A percentile compares a stretch with the other conserved stretches of the same genome.
Evolutionary conservation across 2,113 vertebrate species (phyloP).

Genomic region (Gobio gobio): DNA sequence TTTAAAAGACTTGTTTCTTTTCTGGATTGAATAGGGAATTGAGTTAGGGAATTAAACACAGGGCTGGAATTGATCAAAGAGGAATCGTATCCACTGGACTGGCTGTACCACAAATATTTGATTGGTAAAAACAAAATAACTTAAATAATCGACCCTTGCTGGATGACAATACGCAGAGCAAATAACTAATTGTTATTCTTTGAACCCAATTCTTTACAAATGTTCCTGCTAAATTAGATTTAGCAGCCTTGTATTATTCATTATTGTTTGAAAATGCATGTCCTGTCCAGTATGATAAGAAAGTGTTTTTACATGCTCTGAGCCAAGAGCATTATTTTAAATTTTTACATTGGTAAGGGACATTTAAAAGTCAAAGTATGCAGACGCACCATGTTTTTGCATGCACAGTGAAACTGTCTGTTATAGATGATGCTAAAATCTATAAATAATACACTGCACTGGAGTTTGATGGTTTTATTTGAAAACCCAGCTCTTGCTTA

Average conservation of each 20-base stretch:
- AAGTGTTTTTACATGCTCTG: not conserved
- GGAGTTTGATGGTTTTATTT: not conserved
- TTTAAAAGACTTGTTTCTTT: constrained; percentile 19
- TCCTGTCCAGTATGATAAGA: constrained; percentile 4
- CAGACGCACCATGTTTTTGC: not conserved
- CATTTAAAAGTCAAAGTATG: constrained; percentile 8
- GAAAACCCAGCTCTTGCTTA: not conserved
- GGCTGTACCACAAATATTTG: constrained; percentile 6
- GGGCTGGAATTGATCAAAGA: constrained; percentile 22
- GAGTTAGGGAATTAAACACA: not conserved
- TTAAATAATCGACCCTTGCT: not conserved
- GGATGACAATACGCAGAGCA: not conserved
- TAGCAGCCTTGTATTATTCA: constrained; percentile 49
- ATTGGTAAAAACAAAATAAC: constrained; percentile 28
- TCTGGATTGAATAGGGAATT: constrained; percentile 10
- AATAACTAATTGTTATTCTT: constrained; percentile 38
- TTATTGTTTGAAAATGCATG: constrained; percentile 32
- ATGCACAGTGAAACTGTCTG: not conserved
- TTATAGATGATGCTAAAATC: not conserved
- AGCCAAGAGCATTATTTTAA: not conserved
- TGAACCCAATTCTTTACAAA: constrained; percentile 9
- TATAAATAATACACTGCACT: not conserved
- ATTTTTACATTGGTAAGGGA: not conserved
- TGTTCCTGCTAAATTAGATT: constrained; percentile 33
- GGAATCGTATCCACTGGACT: not conserved